Evolutionary conservation across 2,888 invertebrate genomes (phyloP), one percentile per base, ranked within the genome.

Genomic region (Tipula confusa): DNA sequence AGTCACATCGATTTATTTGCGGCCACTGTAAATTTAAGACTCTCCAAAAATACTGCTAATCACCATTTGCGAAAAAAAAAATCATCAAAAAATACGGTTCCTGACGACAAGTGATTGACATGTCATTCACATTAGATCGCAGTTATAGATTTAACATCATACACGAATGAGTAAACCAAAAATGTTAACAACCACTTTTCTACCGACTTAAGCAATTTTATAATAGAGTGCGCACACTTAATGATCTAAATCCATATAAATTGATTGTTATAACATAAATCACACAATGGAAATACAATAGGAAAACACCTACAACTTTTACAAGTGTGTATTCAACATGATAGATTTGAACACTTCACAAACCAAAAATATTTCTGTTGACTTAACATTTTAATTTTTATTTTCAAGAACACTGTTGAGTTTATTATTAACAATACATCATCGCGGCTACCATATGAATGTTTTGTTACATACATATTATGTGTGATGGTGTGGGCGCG

Each of bases 201-300:
- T 3, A 9, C 18, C 24, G 24, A 11, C 64, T 64, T 64, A n/a
- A 15, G n/a, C 48, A 64, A 24, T 64, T 64, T 64, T 15, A 18
- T 43, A 43, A 43, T 18, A 64, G 24, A 64, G 2, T 9, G 24
- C 64, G 64, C 64, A 64, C 64, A 64, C 64, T 64, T 24, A 24
- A 64, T 64, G 64, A 64, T 64, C 64, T 64, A 64, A 64, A 64
- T 64, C 64, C 64, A 64, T 64, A 64, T 64, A 64, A 64, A 24
- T 64, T 9, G 24, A 11, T 64, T 64, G 64, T 64, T 64, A 24
- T 64, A 64, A 64, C 64, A 64, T 24, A 64, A 7, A 64, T 1
- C 24, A 64, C 64, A 24, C 64, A 9, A 64, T 18, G 24, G 24
- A 11, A 64, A 64, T 1, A 64, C 64, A 64, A 64, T 64, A 64